A percentile compares a stretch with the other conserved stretches of the same genome.
Conservation (phyloP, 2,888 invertebrate species). For the Smittia sp. region DNA sequence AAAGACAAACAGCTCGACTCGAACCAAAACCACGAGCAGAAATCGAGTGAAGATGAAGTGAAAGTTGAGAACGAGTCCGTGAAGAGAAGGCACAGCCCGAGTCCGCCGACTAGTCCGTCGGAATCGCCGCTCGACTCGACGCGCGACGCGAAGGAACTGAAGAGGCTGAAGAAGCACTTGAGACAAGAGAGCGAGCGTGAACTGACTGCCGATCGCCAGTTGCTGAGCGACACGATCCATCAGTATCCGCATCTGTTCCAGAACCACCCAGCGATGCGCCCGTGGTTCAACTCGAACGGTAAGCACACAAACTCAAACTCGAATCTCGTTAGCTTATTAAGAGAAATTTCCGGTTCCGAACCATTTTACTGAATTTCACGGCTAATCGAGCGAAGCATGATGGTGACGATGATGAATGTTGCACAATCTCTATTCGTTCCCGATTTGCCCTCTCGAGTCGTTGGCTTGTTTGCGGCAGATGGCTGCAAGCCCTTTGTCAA, state of each 20-base stretch:
- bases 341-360: neutral
- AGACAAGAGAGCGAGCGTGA: neutral
- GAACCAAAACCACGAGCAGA: neutral
- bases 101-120: slow-evolving; percentile 2
- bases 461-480: slow-evolving; percentile 2
- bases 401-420: slow-evolving; percentile 22
- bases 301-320: neutral
- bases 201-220: neutral
- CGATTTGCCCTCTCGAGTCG: neutral
- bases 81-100: slow-evolving; percentile 11
- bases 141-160: slow-evolving; percentile 4
- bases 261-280: slow-evolving; percentile 37
- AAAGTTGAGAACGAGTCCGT: neutral
- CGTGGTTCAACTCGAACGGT: slow-evolving; percentile 34
- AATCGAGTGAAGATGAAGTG: neutral
- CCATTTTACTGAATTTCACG: neutral
- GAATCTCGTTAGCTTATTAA: too few relatives aligned
- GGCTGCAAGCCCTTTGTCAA: neutral
- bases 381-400: slow-evolving; percentile 13
- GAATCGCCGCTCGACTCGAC: neutral
- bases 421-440: slow-evolving; percentile 11
- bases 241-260: slow-evolving; percentile 39
- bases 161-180: slow-evolving; percentile 16
- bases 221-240: slow-evolving; percentile 23
- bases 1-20: slow-evolving; percentile 53